Conservation (phyloP, 2,888 invertebrate species). For the Lutraria lutraria region DNA sequence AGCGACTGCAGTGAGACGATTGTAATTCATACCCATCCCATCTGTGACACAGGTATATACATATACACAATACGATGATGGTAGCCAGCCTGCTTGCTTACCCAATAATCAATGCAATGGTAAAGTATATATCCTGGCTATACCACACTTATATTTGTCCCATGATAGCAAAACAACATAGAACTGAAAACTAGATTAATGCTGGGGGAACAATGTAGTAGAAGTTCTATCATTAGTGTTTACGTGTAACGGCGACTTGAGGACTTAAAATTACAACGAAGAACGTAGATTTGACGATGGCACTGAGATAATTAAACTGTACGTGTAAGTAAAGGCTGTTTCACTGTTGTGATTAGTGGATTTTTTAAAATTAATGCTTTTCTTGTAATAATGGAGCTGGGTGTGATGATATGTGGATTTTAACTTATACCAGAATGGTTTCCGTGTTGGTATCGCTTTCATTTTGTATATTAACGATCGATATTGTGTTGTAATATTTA, state of each 20-base stretch:
- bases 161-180: background rate
- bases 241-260: background rate
- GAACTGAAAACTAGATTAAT: conserved; percentile 4
- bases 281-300: background rate
- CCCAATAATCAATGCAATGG: conserved; percentile 11
- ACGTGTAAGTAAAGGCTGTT: background rate
- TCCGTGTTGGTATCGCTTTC: background rate
- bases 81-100: background rate
- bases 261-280: background rate
- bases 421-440: background rate
- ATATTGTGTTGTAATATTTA: no score
- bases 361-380: background rate
- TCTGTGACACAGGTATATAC: conserved; percentile 12
- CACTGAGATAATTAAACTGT: background rate
- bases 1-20: background rate
- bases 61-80: background rate
- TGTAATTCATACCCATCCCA: background rate
- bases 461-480: background rate
- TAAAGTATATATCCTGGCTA: background rate
- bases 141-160: conserved; percentile 14
- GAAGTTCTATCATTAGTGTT: background rate
- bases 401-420: background rate
- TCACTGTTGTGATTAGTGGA: background rate
- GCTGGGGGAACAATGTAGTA: background rate
- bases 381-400: background rate